Evolutionary conservation across 53 echinoderm and acorn worm genomes (phyloP).

Genomic region (Apostichopus leukothele): DNA sequence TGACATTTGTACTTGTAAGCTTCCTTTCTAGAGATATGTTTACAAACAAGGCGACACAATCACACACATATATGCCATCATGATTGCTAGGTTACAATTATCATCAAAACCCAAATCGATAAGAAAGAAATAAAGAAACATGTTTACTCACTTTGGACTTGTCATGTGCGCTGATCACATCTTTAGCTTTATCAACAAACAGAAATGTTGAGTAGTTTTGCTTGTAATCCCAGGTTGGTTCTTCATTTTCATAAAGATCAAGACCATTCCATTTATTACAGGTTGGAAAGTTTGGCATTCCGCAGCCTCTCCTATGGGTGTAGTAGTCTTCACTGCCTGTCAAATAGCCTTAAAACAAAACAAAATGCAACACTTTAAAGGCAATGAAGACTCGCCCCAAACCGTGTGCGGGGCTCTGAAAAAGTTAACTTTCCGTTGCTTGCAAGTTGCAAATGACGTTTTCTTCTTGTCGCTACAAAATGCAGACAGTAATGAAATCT

Average conservation of each 20-base stretch:
- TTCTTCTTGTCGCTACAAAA: no score
- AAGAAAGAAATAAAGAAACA: not conserved
- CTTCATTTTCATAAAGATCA: conserved; percentile 65
- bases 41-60: no score
- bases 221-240: conserved; percentile 48
- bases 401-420: no score
- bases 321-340: conserved; percentile 89
- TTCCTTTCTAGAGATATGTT: no score
- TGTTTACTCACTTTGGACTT: conserved; percentile 16
- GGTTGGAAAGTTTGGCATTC: conserved; percentile 46
- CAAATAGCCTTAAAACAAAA: conserved; percentile 60
- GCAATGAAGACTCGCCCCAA: no score
- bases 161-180: conserved; percentile 54
- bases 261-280: conserved; percentile 47
- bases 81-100: no score
- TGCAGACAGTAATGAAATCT: no score
- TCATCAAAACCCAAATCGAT: no score
- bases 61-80: no score
- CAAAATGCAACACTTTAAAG: not conserved
- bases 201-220: conserved; percentile 57
- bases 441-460: no score
- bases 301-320: conserved; percentile 55
- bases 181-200: conserved; percentile 59
- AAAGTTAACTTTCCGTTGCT: no score
- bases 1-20: no score